Percentiles rank a stretch among this genome's conserved stretches.
These are phyloP conservation scores for Saguinus imperator DNA, from an alignment of 2,113 vertebrate genomes.

Conservation along the genomic window DNA sequence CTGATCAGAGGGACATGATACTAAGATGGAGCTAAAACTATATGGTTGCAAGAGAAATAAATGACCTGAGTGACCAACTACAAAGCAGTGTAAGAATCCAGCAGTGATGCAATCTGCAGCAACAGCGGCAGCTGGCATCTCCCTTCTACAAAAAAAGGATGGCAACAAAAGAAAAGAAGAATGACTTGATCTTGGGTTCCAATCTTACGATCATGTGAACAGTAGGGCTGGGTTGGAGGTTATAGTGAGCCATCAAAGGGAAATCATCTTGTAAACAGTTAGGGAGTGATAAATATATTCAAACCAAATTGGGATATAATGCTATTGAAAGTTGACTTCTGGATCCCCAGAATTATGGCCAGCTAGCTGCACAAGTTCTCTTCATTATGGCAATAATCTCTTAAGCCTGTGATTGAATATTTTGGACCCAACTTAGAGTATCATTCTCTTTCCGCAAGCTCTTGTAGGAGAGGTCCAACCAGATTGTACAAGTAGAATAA, in stretches of 20 bases:
- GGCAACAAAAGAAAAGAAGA: background rate
- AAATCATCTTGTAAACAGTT: slow-evolving; percentile 20
- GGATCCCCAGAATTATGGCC: background rate
- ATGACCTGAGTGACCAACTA: background rate
- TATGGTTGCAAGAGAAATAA: background rate
- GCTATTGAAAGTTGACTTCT: background rate
- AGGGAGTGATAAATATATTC: background rate
- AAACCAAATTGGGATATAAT: background rate
- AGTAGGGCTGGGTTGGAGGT: background rate
- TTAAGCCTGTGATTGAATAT: background rate
- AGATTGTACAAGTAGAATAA: slow-evolving; percentile 37
- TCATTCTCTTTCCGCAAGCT: slow-evolving; percentile 10
- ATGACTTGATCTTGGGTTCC: background rate
- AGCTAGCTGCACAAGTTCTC: background rate
- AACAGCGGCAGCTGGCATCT: background rate
- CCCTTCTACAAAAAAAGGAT: background rate
- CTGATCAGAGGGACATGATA: background rate
- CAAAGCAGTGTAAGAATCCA: background rate
- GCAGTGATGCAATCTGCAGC: background rate
- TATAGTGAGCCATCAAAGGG: background rate
- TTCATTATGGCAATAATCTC: background rate
- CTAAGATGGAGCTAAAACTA: background rate
- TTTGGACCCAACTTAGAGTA: background rate
- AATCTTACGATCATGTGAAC: background rate
- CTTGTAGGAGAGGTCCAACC: background rate